Conservation (phyloP, 2,113 vertebrate genomes). For the Nothoprocta perdicaria region DNA sequence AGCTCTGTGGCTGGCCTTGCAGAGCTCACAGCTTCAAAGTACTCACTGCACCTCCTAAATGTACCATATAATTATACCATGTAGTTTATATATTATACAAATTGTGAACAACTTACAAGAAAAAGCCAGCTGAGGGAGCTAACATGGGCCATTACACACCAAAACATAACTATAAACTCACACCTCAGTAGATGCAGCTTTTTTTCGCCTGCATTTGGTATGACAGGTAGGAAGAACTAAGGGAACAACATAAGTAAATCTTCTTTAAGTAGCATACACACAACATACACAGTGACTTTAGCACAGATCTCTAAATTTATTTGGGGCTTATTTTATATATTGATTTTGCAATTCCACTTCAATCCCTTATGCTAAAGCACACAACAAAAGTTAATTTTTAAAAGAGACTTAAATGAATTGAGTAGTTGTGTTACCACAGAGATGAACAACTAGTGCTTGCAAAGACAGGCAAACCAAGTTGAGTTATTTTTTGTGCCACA, state of each 20-base stretch:
- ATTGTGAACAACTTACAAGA: neutral
- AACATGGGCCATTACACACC: neutral
- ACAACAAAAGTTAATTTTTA: constrained; percentile 46
- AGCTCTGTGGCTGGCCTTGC: neutral
- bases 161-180: neutral
- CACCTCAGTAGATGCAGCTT: neutral
- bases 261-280: neutral
- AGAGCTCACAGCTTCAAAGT: neutral
- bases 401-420: constrained; percentile 42
- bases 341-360: constrained; percentile 56
- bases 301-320: constrained; percentile 10
- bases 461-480: neutral
- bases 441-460: neutral
- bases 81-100: neutral
- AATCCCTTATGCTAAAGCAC: constrained; percentile 14
- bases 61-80: neutral
- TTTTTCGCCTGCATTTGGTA: neutral
- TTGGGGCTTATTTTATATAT: constrained; percentile 45
- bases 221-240: neutral
- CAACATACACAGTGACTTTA: neutral
- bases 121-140: neutral
- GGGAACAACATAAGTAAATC: neutral
- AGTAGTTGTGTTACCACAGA: neutral
- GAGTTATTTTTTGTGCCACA: constrained; percentile 11
- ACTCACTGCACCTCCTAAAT: neutral